Conservation (phyloP, 2,113 vertebrate species). For the Pristiophorus japonicus region DNA sequence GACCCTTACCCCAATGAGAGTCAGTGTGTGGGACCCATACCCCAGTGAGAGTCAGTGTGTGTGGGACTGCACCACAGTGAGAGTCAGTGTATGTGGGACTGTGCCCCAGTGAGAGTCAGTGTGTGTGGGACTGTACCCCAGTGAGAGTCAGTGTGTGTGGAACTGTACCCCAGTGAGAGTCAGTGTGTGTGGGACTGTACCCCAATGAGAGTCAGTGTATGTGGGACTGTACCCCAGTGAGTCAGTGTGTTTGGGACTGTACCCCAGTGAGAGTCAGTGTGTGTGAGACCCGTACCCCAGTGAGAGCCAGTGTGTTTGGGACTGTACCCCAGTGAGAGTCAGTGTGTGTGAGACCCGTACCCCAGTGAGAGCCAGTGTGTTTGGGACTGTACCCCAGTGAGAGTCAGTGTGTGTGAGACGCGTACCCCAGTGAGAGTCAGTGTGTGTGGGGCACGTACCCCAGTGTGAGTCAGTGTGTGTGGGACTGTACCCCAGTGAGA, state of each 20-base stretch:
- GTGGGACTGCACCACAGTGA: neutral
- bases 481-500: neutral
- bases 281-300: no score
- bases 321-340: no score
- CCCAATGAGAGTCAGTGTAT: neutral
- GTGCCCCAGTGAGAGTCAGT: slow-evolving; percentile 1
- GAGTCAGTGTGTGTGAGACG: neutral
- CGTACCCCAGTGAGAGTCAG: neutral
- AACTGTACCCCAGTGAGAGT: neutral
- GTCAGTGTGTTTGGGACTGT: neutral
- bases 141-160: neutral
- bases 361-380: no score
- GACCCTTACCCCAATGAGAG: no score
- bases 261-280: no score
- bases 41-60: neutral
- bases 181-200: neutral
- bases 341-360: no score
- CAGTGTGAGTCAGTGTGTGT: neutral
- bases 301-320: no score
- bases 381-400: neutral
- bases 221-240: neutral
- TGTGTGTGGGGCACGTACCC: neutral
- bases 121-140: neutral
- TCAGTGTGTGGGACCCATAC: neutral
- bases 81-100: neutral